phyloP scores from a whole-genome alignment of 2,888 invertebrate species.

The Bibio marci region DNA sequence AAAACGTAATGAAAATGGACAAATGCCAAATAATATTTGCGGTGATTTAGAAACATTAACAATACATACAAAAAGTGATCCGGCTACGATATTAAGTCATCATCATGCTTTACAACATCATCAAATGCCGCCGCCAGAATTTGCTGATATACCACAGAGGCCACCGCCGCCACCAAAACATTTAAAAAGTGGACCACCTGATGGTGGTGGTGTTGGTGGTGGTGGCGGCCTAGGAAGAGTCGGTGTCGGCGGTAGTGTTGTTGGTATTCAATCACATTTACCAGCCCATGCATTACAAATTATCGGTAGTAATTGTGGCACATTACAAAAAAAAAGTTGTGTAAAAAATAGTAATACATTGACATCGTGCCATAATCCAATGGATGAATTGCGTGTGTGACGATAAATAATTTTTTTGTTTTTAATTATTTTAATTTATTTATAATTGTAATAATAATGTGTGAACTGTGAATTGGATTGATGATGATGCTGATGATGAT shows the following conservation, averaged over 20 bases:
- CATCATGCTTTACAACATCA: slow-evolving; percentile 62
- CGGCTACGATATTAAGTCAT: slow-evolving; percentile 54
- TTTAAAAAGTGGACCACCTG: slow-evolving; percentile 26
- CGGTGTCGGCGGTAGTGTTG: slow-evolving; percentile 20
- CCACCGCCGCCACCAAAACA: slow-evolving; percentile 61
- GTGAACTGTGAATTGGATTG: too few relatives aligned
- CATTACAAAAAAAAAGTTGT: slow-evolving; percentile 56
- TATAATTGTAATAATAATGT: too few relatives aligned
- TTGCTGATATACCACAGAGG: slow-evolving; percentile 62
- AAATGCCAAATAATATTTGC: slow-evolving; percentile 77
- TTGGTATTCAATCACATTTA: slow-evolving; percentile 44
- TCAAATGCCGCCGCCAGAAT: slow-evolving; percentile 67
- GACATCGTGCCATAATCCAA: slow-evolving; percentile 27
- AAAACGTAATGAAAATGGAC: slow-evolving; percentile 66
- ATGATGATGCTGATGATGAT: too few relatives aligned
- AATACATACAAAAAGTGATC: slow-evolving; percentile 43
- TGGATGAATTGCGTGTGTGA: slow-evolving; percentile 79
- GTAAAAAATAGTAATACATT: slow-evolving; percentile 19
- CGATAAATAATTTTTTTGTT: slow-evolving; percentile 35
- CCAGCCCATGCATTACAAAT: slow-evolving; percentile 63
- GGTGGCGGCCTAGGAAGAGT: slow-evolving; percentile 28
- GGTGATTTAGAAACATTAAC: slow-evolving; percentile 55
- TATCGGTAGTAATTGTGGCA: slow-evolving; percentile 50
- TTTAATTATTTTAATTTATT: too few relatives aligned
- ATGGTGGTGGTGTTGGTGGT: slow-evolving; percentile 12